Evolutionary conservation across 2,888 invertebrate genomes (phyloP), one percentile per base, ranked within the genome.

Genomic region (Tipula lateralis): DNA sequence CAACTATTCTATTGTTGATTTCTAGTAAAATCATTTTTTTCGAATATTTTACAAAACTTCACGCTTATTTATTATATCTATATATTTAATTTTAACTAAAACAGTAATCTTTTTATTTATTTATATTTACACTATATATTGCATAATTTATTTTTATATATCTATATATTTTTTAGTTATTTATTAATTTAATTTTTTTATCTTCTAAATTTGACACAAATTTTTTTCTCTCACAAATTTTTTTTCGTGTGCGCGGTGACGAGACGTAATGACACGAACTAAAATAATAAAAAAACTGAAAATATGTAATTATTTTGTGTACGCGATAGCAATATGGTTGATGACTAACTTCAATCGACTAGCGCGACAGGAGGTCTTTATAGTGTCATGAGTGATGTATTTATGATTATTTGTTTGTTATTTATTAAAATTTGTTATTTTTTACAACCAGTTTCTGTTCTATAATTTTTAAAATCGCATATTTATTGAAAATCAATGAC

Each of bases 1-100:
- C 98, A 88, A 99, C 95, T 92, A 99, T 98, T 91, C 98, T 95
- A 93, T 99, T 99, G 92, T 99, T 97, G 92, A 98, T 98, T 94
- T 99, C 99, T 91, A 99, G 93, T 91, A 98, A 93, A 93, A 98
- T 97, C 97, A 97, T 97, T 89, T 85, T 87, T 5, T 30, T 13
- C 30, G n/a, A 30, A 30, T 82, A 82, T 82, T 82, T 30, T 16
- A 82, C 6, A 80, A 29, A 30, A 82, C 82, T 82, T 82, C 66
- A 66, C 66, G 50, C 16, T 50, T 50, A 50, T 50, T 66, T 66
- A 66, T 66, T 24, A 66, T 66, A 66, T 66, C 4, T 24, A 66
- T 66, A 66, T 19, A 24, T 66, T 66, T 66, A 66, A 24, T 12
- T 66, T 66, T 24, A 66, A 66, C 66, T 66, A 66, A 66, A 66